These are phyloP conservation scores for Elymnias hypermnestra DNA, from an alignment of 1,140 invertebrate species.

Conservation along the genomic window DNA sequence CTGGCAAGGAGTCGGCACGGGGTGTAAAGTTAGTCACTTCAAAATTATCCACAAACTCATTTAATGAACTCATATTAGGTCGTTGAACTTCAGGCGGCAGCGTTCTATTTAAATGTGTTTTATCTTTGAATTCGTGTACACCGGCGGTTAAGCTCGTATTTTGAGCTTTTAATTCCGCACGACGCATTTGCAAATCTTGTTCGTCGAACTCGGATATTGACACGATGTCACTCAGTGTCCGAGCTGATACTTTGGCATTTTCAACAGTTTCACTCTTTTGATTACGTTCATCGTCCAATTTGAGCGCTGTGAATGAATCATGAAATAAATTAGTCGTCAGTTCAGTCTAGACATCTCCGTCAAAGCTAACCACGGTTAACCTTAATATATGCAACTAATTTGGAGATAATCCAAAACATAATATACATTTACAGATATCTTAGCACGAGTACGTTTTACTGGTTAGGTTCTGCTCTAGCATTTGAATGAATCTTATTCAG, in stretches of 20 bases:
- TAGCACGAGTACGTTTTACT: not conserved
- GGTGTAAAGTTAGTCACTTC: slow-evolving; percentile 40
- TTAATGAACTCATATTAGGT: slow-evolving; percentile 57
- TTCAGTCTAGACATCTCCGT: slow-evolving; percentile 32
- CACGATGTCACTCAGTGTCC: slow-evolving; percentile 82
- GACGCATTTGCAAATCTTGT: slow-evolving; percentile 74
- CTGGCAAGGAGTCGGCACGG: slow-evolving; percentile 52
- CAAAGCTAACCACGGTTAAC: slow-evolving; percentile 21
- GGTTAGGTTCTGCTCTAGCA: not conserved
- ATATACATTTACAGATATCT: slow-evolving; percentile 2
- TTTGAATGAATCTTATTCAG: not conserved
- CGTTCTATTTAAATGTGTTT: slow-evolving; percentile 41
- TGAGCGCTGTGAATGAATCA: slow-evolving; percentile 65
- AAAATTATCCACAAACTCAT: slow-evolving; percentile 47
- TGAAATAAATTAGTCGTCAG: slow-evolving; percentile 24
- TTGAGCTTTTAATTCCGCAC: slow-evolving; percentile 53
- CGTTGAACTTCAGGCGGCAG: slow-evolving; percentile 46
- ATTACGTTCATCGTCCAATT: slow-evolving; percentile 73
- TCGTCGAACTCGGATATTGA: slow-evolving; percentile 84
- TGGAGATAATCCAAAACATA: slow-evolving; percentile 46
- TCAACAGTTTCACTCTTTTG: slow-evolving; percentile 66
- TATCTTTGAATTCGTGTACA: slow-evolving; percentile 30
- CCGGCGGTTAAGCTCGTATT: slow-evolving; percentile 41
- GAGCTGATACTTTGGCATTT: slow-evolving; percentile 77
- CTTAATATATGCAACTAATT: slow-evolving; percentile 31